Evolutionary conservation across 2,888 invertebrate species (phyloP).

Genomic region (Eupithecia inturbata): DNA sequence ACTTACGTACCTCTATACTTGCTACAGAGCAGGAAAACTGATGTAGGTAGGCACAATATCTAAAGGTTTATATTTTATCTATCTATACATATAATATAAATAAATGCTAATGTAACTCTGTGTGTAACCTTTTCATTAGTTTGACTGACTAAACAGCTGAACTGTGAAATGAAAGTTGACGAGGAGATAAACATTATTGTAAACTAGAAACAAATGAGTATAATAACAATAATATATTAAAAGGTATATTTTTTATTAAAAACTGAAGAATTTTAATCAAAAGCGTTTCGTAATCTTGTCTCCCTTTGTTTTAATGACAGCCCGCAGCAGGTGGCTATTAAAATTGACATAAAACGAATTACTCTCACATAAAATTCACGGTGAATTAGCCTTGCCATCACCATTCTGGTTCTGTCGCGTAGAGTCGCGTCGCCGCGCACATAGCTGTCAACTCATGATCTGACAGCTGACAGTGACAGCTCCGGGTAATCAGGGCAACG

Average conservation of each 20-base stretch:
- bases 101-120: not conserved
- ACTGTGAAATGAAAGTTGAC: not conserved
- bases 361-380: conserved; percentile 3
- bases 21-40: not conserved
- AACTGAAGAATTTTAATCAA: not conserved
- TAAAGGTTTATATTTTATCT: not conserved
- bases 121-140: not conserved
- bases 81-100: not conserved
- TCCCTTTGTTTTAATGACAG: not conserved
- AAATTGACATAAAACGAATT: conserved; percentile 5
- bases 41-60: not conserved
- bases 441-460: conserved; percentile 16
- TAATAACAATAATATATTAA: not conserved
- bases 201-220: not conserved
- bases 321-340: not conserved
- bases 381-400: conserved; percentile 3
- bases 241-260: not conserved
- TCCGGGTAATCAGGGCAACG: conserved; percentile 27
- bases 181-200: not conserved
- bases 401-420: conserved; percentile 2
- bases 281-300: not conserved
- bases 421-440: too few species aligned
- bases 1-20: too few species aligned
- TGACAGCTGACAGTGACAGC: conserved; percentile 37
- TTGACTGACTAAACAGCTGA: not conserved